Base-by-base conservation (phyloP, 2,888 invertebrate genomes). In the Drosophila anceps region DNA sequence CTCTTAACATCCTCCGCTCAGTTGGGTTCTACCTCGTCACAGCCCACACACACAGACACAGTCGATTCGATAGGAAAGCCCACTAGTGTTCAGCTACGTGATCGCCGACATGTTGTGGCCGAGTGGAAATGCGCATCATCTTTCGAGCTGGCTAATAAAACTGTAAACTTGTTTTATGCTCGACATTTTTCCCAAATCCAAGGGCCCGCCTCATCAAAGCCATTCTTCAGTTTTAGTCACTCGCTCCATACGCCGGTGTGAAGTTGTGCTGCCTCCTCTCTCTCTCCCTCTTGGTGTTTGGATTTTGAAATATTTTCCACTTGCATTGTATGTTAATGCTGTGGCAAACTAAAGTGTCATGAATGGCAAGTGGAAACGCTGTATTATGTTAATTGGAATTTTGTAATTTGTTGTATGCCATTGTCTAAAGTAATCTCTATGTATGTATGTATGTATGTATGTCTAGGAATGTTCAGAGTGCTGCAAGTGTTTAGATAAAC, bases 81-180 rank as follows among this genome's bases (percentile, higher is more conserved):
- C 10, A n/a, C n/a, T 29, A 55, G 27, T 31, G 24, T n/a, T 12
- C n/a, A 31, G 33, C 74, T 78, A 82, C 87, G 80, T 86, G 84
- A 72, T 80, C 50, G 63, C 44, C 62, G 60, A 29, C 69, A 62
- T 55, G 70, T 39, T 39, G 39, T 63, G 54, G 46, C 35, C 27
- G 18, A 48, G 39, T 55, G 58, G 51, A 71, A 71, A 68, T 67
- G 46, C 62, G 64, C 67, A 57, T 75, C 75, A 24, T 24, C 54
- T 6, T 54, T 35, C 4, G 58, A 44, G 41, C 70, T 66, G 58
- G 63, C 69, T 81, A 74, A 79, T 71, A 50, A 70, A 50, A 70
- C n/a, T 83, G 51, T 70, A 82, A 87, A 87, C 87, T 81, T 58
- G 87, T 87, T 87, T 67, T 74, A 60, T 61, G 71, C 62, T 79